These are phyloP conservation scores for Tenthredo scrophulariae DNA, from an alignment of 2,888 invertebrate species.

Conservation along the genomic window DNA sequence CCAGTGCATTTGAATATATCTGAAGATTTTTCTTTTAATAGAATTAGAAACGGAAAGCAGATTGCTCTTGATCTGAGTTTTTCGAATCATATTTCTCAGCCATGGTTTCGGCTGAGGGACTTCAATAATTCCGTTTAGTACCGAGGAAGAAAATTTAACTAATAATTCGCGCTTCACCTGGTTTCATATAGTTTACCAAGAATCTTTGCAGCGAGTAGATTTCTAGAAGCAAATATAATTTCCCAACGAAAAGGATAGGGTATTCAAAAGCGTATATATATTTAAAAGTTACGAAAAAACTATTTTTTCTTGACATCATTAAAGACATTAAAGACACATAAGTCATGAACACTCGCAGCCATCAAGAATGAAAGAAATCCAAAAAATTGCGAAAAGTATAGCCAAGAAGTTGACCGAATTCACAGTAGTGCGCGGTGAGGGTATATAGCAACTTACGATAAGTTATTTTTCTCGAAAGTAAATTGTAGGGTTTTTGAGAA, in stretches of 20 bases:
- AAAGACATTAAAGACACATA: too few relatives aligned
- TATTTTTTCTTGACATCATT: neutral
- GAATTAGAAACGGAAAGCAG: neutral
- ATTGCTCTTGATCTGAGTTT: neutral
- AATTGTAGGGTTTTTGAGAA: neutral
- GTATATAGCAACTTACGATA: too few relatives aligned
- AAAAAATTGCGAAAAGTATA: neutral
- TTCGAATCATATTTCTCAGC: neutral
- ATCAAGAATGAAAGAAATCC: neutral
- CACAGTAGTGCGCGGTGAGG: too few relatives aligned
- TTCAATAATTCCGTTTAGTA: too few relatives aligned
- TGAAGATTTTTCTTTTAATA: neutral
- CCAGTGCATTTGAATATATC: neutral
- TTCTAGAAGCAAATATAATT: neutral
- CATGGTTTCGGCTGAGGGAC: too few relatives aligned
- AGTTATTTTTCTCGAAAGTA: neutral
- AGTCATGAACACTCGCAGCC: neutral
- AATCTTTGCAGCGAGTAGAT: neutral
- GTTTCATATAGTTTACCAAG: neutral
- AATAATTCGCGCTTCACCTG: neutral
- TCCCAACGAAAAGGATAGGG: neutral
- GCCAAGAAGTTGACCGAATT: neutral
- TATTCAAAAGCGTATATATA: neutral
- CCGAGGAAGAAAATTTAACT: too few relatives aligned
- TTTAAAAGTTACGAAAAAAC: neutral